These are phyloP conservation scores for Oeneis ivallda DNA, from an alignment of 2,888 invertebrate genomes.

Conservation along the genomic window DNA sequence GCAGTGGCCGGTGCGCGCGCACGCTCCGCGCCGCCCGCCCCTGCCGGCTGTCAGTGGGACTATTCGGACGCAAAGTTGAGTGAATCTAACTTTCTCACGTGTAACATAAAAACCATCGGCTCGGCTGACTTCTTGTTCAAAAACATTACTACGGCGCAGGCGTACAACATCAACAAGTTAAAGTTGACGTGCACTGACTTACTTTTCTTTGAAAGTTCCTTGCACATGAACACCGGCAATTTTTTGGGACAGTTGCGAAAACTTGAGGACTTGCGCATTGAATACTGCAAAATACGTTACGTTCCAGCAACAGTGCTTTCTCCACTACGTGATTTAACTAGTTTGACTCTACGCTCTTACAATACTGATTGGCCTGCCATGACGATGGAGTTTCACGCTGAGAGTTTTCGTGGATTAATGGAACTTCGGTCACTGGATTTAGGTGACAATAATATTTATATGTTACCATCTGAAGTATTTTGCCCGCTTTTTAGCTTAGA, in stretches of 20 bases:
- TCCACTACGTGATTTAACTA: slow-evolving; percentile 85
- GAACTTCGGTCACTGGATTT: slow-evolving; percentile 86
- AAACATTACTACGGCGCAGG: slow-evolving; percentile 86
- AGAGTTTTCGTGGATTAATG: slow-evolving; percentile 86
- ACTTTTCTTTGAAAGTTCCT: slow-evolving; percentile 87
- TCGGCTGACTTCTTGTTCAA: slow-evolving; percentile 86
- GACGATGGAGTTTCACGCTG: slow-evolving; percentile 88
- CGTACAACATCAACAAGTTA: slow-evolving; percentile 86
- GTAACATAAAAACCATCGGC: slow-evolving; percentile 87
- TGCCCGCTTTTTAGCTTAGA: slow-evolving; percentile 87
- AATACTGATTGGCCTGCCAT: slow-evolving; percentile 90
- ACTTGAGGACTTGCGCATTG: slow-evolving; percentile 88
- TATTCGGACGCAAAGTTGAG: slow-evolving; percentile 80
- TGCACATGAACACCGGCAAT: slow-evolving; percentile 83
- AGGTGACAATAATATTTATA: slow-evolving; percentile 89
- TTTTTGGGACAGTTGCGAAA: slow-evolving; percentile 85
- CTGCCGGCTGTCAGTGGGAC: slow-evolving; percentile 89
- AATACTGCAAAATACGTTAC: slow-evolving; percentile 89
- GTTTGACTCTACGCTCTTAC: slow-evolving; percentile 86
- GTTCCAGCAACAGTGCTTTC: slow-evolving; percentile 87
- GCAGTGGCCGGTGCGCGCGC: slow-evolving; percentile 78
- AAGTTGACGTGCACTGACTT: slow-evolving; percentile 87
- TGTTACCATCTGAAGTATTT: slow-evolving; percentile 86
- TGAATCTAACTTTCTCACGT: slow-evolving; percentile 84
- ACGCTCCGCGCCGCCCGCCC: slow-evolving; percentile 82